A percentile compares a stretch with the other conserved stretches of the same genome.
Evolutionary conservation across 2,888 invertebrate species (phyloP).

Genomic region (Chrysolina haemoptera): DNA sequence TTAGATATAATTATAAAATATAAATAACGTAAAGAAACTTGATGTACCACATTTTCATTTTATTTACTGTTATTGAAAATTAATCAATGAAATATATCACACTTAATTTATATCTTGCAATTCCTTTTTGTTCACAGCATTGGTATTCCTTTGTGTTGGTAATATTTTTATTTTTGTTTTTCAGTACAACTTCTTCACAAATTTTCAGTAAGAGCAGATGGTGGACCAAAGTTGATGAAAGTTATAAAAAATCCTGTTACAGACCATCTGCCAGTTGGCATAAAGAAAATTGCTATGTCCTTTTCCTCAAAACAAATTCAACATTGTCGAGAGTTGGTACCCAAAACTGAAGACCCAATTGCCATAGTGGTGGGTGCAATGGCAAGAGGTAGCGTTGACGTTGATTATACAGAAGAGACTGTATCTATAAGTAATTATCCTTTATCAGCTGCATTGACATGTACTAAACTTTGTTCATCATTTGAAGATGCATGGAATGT

Average conservation of each 20-base stretch:
- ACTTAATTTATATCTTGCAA: too few species aligned
- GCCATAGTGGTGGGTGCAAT: constrained; percentile 96
- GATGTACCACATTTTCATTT: too few species aligned
- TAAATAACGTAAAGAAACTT: too few species aligned
- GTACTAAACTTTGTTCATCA: constrained; percentile 93
- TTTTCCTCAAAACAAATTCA: constrained; percentile 83
- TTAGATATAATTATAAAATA: too few species aligned
- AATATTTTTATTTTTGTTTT: constrained; percentile 60
- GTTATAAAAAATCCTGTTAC: constrained; percentile 97
- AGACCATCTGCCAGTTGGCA: constrained; percentile 95
- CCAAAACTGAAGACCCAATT: constrained; percentile 84
- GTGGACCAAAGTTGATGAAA: constrained; percentile 91
- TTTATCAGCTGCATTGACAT: constrained; percentile 95
- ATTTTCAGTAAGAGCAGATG: constrained; percentile 91
- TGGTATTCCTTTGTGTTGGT: too few species aligned
- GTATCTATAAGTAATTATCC: constrained; percentile 97
- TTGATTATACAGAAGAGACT: constrained; percentile 91
- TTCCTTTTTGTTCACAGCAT: too few species aligned
- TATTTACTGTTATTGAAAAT: too few species aligned
- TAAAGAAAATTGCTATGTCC: constrained; percentile 91
- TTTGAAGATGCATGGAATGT: constrained; percentile 96
- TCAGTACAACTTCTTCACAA: constrained; percentile 97
- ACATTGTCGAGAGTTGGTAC: constrained; percentile 85
- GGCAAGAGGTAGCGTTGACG: constrained; percentile 94
- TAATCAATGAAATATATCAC: too few species aligned